A percentile compares a stretch with the other conserved stretches of the same genome.
Conservation (phyloP, 2,888 invertebrate genomes). For the Anthrax anthrax region DNA sequence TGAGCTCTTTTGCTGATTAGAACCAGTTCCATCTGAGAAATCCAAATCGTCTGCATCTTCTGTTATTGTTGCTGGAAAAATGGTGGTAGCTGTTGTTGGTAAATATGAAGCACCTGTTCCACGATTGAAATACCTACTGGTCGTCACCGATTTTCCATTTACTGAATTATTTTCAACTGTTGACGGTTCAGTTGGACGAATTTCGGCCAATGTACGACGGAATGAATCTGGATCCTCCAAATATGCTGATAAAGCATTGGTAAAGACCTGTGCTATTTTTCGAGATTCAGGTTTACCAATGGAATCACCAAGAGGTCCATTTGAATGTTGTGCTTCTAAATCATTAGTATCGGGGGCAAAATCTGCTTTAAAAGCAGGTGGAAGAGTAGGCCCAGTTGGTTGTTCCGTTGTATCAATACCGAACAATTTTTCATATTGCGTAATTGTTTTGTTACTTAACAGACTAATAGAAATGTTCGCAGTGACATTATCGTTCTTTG, state of each 20-base stretch:
- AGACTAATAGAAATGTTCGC: constrained; percentile 25
- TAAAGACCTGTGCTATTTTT: constrained; percentile 71
- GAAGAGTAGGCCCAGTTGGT: constrained; percentile 25
- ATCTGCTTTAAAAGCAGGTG: constrained; percentile 31
- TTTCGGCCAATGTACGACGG: constrained; percentile 57
- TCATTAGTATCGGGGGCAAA: constrained; percentile 28
- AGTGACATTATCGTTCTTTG: constrained; percentile 16
- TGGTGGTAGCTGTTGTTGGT: constrained; percentile 21
- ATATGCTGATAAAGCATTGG: constrained; percentile 67
- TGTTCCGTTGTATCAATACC: constrained; percentile 18
- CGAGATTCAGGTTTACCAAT: constrained; percentile 47
- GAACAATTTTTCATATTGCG: constrained; percentile 26
- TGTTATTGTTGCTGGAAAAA: constrained; percentile 39
- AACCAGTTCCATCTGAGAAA: constrained; percentile 54
- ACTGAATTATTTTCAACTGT: constrained; percentile 32
- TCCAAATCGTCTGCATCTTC: constrained; percentile 61
- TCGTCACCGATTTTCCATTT: constrained; percentile 18
- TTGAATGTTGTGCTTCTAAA: constrained; percentile 46
- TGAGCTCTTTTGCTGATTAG: constrained; percentile 16
- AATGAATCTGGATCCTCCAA: constrained; percentile 72
- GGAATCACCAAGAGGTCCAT: constrained; percentile 43
- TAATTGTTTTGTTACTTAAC: constrained; percentile 40
- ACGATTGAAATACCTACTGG: constrained; percentile 18
- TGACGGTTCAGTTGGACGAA: constrained; percentile 65
- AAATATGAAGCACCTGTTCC: constrained; percentile 27